Evolutionary conservation across 2,888 invertebrate species (phyloP).

Genomic region (Pharmacophagus antenor): DNA sequence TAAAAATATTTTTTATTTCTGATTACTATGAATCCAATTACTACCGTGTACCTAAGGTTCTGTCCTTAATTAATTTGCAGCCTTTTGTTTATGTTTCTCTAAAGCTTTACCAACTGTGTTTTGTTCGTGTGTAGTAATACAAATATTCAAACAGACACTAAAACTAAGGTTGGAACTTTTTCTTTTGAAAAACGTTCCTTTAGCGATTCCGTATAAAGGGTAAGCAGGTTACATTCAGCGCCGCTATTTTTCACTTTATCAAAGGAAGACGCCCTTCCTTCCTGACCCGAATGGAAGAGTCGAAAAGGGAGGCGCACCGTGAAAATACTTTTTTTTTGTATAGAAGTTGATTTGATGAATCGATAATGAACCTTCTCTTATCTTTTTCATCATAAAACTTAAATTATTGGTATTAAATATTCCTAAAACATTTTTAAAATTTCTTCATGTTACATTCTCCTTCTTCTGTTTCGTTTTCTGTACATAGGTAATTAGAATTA

Average conservation of each 20-base stretch:
- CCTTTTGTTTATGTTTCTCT: neutral
- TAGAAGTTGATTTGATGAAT: conserved; percentile 51
- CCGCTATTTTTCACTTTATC: conserved; percentile 76
- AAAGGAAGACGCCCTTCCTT: conserved; percentile 71
- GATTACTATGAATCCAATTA: too few species aligned
- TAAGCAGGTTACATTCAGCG: conserved; percentile 59
- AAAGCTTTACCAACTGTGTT: conserved; percentile 35
- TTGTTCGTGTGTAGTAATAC: neutral
- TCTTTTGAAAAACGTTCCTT: conserved; percentile 46
- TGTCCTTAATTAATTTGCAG: neutral
- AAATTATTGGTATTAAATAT: neutral
- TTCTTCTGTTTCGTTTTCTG: neutral
- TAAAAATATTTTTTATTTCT: too few species aligned
- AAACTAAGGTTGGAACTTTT: conserved; percentile 36
- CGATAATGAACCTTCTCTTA: conserved; percentile 37
- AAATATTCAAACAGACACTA: conserved; percentile 9
- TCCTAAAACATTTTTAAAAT: neutral
- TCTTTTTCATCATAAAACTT: conserved; percentile 18
- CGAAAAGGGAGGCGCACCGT: conserved; percentile 62
- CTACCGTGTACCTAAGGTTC: too few species aligned
- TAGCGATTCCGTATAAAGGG: conserved; percentile 48
- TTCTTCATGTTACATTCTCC: neutral
- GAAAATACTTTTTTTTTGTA: conserved; percentile 52
- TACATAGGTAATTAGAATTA: conserved; percentile 1
- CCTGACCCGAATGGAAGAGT: conserved; percentile 64